These are phyloP conservation scores for Aeoliscus strigatus DNA, from an alignment of 2,797 vertebrate genomes.

Conservation along the genomic window DNA sequence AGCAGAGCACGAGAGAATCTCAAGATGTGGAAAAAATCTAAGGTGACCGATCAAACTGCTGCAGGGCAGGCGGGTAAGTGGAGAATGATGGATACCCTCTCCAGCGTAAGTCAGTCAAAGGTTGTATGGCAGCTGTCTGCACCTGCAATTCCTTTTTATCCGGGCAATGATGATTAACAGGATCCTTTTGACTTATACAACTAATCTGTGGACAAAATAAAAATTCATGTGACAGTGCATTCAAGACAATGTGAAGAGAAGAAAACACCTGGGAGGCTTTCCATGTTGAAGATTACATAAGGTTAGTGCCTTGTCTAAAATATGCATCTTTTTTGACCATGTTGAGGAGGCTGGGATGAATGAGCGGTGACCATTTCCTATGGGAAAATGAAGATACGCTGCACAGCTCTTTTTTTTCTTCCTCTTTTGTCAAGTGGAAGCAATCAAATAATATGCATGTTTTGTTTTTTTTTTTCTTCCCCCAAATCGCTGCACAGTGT, in stretches of 20 bases:
- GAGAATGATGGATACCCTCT: constrained; percentile 7
- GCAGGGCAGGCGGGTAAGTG: constrained; percentile 76
- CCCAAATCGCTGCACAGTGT: constrained; percentile 1
- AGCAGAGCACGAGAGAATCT: constrained; percentile 34
- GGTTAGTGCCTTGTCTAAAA: not conserved
- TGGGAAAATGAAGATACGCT: constrained; percentile 21
- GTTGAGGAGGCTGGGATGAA: constrained; percentile 2
- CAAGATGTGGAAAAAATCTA: constrained; percentile 76
- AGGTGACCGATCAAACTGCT: constrained; percentile 71
- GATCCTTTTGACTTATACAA: constrained; percentile 10
- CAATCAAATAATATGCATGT: constrained; percentile 5
- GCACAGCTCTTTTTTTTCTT: not conserved
- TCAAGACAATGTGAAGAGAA: constrained; percentile 5
- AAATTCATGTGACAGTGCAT: constrained; percentile 2
- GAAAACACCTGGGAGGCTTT: constrained; percentile 5
- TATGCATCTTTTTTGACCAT: constrained; percentile 9
- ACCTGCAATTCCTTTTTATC: constrained; percentile 16
- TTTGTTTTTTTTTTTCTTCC: constrained; percentile 3
- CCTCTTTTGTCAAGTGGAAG: constrained; percentile 13
- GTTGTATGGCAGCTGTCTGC: constrained; percentile 25
- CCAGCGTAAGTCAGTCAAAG: constrained; percentile 8
- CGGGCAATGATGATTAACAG: constrained; percentile 1
- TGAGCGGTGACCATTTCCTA: constrained; percentile 7
- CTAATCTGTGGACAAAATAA: constrained; percentile 11
- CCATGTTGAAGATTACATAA: not conserved